A percentile compares a stretch with the other conserved stretches of the same genome.
Evolutionary conservation across 2,888 invertebrate genomes (phyloP).

Genomic region (Drosophila macrospina): DNA sequence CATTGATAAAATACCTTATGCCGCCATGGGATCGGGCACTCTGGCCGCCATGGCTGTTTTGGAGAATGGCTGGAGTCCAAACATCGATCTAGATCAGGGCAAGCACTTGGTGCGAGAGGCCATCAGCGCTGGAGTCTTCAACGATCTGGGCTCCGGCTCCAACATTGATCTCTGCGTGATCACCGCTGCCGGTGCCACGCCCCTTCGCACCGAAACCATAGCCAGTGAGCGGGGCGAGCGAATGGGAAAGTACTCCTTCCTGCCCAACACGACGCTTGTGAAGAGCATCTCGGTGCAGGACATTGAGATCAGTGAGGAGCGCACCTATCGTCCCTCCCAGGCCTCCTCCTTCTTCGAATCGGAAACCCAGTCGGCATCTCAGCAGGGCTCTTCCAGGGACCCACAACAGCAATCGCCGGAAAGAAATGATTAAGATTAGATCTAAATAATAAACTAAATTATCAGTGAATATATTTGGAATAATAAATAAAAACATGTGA

Average conservation of each 20-base stretch:
- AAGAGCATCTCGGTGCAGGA: constrained; percentile 72
- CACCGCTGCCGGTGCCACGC: constrained; percentile 91
- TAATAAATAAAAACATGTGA: too few relatives aligned
- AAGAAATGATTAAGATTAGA: background rate
- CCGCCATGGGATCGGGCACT: constrained; percentile 98
- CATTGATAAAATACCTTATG: constrained; percentile 95
- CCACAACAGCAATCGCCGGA: background rate
- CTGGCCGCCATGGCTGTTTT: constrained; percentile 98
- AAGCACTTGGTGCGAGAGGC: constrained; percentile 95
- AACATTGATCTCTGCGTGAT: constrained; percentile 98
- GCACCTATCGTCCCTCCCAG: constrained; percentile 28
- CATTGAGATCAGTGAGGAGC: constrained; percentile 77
- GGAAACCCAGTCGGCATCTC: background rate
- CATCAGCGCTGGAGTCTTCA: constrained; percentile 98
- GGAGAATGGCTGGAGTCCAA: constrained; percentile 94
- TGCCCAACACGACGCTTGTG: constrained; percentile 82
- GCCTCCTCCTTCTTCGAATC: background rate
- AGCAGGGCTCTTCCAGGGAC: background rate
- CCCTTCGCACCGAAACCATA: constrained; percentile 94
- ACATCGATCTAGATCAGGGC: constrained; percentile 94
- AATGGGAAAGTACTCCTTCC: constrained; percentile 78
- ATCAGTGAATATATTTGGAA: background rate
- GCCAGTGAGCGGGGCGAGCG: constrained; percentile 88
- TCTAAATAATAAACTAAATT: background rate
- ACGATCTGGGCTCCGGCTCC: constrained; percentile 98